Conservation (phyloP, 2,113 vertebrate genomes). For the Atlantisia rogersi region DNA sequence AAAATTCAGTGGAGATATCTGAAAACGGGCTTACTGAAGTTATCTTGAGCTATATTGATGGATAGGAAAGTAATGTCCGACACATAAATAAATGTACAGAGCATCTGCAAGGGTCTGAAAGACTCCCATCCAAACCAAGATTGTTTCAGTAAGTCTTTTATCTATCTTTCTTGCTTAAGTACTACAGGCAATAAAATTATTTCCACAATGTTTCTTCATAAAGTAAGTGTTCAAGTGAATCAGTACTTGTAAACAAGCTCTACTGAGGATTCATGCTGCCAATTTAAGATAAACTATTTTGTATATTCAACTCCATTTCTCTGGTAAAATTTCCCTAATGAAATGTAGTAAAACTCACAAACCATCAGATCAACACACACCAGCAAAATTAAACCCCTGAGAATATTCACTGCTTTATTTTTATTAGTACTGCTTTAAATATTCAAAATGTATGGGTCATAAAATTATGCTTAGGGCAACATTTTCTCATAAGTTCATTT, state of each 20-base stretch:
- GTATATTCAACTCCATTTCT: slow-evolving; percentile 62
- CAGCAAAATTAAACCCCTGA: slow-evolving; percentile 74
- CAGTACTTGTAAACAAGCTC: slow-evolving; percentile 65
- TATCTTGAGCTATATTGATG: background rate
- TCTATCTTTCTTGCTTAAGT: slow-evolving; percentile 41
- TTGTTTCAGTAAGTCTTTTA: slow-evolving; percentile 40
- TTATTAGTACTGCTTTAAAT: slow-evolving; percentile 72
- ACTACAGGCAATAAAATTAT: slow-evolving; percentile 62
- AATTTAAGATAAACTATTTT: slow-evolving; percentile 69
- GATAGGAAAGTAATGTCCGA: background rate
- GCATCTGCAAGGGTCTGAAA: background rate
- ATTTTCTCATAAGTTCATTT: slow-evolving; percentile 72
- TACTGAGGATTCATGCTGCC: slow-evolving; percentile 58
- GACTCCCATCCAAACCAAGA: background rate
- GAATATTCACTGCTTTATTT: slow-evolving; percentile 71
- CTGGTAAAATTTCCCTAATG: slow-evolving; percentile 70
- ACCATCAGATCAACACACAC: slow-evolving; percentile 67
- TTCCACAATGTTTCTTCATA: slow-evolving; percentile 56
- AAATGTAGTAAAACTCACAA: slow-evolving; percentile 76
- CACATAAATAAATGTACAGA: background rate
- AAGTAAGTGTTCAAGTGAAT: slow-evolving; percentile 68
- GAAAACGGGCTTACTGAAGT: background rate
- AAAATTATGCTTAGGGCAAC: slow-evolving; percentile 74
- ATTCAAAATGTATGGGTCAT: slow-evolving; percentile 74
- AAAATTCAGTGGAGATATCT: background rate